These are phyloP conservation scores for Ferdinandea cuprea DNA, from an alignment of 2,888 invertebrate species.

Conservation along the genomic window DNA sequence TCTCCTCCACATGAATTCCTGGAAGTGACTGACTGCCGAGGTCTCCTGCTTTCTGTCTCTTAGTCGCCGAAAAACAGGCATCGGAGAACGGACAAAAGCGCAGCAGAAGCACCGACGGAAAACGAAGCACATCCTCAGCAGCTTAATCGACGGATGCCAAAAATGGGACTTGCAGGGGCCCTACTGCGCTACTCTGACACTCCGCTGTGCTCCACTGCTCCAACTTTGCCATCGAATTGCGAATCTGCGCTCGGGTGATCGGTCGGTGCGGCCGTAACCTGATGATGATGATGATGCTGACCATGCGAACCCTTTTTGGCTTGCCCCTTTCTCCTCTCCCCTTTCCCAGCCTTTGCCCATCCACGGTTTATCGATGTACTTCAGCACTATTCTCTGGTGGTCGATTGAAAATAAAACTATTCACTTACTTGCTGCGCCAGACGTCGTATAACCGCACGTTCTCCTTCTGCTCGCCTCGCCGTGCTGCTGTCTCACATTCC, in stretches of 20 bases:
- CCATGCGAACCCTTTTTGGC: slow-evolving; percentile 36
- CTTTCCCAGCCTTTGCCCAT: neutral
- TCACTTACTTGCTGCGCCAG: slow-evolving; percentile 65
- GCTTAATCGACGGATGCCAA: slow-evolving; percentile 52
- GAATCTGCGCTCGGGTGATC: slow-evolving; percentile 3
- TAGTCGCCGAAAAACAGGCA: slow-evolving; percentile 52
- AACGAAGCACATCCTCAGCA: slow-evolving; percentile 26
- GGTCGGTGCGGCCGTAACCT: slow-evolving; percentile 22
- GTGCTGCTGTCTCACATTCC: slow-evolving; percentile 56
- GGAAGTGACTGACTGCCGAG: slow-evolving; percentile 70
- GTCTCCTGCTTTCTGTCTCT: neutral
- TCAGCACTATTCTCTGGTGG: slow-evolving; percentile 43
- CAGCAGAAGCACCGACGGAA: slow-evolving; percentile 9
- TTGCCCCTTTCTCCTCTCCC: neutral
- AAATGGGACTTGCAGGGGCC: slow-evolving; percentile 46
- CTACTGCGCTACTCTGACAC: slow-evolving; percentile 56
- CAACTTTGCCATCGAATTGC: slow-evolving; percentile 26
- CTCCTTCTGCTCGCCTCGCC: neutral
- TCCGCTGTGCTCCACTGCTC: slow-evolving; percentile 42
- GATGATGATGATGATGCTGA: slow-evolving; percentile 44
- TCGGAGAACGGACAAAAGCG: slow-evolving; percentile 31
- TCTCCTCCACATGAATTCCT: slow-evolving; percentile 73
- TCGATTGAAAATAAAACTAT: slow-evolving; percentile 72
- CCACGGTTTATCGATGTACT: slow-evolving; percentile 3
- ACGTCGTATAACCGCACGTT: slow-evolving; percentile 22